A percentile compares a stretch with the other conserved stretches of the same genome.
Conservation (phyloP, 1,140 invertebrate species). For the Adelges cooleyi region DNA sequence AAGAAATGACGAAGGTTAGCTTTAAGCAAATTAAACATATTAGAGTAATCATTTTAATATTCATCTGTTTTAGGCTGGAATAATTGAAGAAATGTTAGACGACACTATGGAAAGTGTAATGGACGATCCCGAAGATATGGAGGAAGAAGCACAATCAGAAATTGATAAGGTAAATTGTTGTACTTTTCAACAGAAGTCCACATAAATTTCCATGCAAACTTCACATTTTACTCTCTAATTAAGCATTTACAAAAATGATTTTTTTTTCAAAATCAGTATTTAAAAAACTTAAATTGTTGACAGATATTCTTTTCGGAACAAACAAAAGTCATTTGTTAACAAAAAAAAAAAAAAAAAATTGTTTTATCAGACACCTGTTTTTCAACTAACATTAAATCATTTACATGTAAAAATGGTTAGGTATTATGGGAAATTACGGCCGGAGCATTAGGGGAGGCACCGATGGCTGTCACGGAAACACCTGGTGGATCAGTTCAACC, state of each 20-base stretch:
- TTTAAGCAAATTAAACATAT: not conserved
- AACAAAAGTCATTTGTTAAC: not conserved
- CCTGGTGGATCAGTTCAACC: slow-evolving; percentile 52
- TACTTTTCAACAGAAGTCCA: no score
- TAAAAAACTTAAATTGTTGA: no score
- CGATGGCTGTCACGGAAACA: slow-evolving; percentile 45
- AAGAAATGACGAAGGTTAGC: slow-evolving; percentile 86
- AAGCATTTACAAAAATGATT: no score
- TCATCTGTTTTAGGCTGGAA: slow-evolving; percentile 60
- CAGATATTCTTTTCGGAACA: no score
- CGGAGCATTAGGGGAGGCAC: slow-evolving; percentile 82
- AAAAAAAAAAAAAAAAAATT: not conserved
- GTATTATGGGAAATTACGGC: slow-evolving; percentile 92
- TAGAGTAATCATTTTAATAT: not conserved
- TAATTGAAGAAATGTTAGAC: slow-evolving; percentile 98
- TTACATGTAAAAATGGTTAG: slow-evolving; percentile 40
- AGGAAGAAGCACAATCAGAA: slow-evolving; percentile 85
- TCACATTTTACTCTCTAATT: no score
- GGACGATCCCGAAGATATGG: slow-evolving; percentile 80
- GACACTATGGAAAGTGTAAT: slow-evolving; percentile 82
- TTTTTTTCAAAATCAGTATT: no score
- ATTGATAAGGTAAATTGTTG: slow-evolving; percentile 63
- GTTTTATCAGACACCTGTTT: slow-evolving; percentile 6
- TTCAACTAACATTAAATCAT: slow-evolving; percentile 2
- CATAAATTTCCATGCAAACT: no score